Percentiles rank a stretch among this genome's conserved stretches.
These are phyloP conservation scores for Ennomos erosarius DNA, from an alignment of 2,888 invertebrate species.

Conservation along the genomic window DNA sequence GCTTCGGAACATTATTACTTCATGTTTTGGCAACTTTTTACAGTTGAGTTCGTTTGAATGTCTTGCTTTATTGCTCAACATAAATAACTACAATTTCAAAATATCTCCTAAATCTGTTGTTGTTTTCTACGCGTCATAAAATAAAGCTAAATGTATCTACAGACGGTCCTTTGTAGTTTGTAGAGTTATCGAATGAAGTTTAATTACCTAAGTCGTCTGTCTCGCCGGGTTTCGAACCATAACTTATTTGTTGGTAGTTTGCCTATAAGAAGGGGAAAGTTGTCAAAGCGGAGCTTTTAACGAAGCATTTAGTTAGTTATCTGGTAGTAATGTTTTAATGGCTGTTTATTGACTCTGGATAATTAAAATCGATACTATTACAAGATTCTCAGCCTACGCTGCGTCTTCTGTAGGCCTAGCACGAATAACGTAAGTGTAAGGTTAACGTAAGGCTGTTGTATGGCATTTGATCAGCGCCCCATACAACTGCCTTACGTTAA, in stretches of 20 bases:
- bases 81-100: constrained; percentile 25
- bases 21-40: constrained; percentile 5
- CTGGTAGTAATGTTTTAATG: constrained; percentile 8
- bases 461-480: too few relatives aligned
- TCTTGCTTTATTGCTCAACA: constrained; percentile 24
- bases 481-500: too few relatives aligned
- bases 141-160: constrained; percentile 21
- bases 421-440: too few relatives aligned
- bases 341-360: too few relatives aligned
- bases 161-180: constrained; percentile 19
- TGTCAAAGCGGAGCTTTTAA: constrained; percentile 27
- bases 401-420: too few relatives aligned
- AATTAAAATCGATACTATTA: too few relatives aligned
- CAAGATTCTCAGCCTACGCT: too few relatives aligned
- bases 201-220: constrained; percentile 40
- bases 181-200: constrained; percentile 36
- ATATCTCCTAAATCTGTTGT: constrained; percentile 25
- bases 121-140: constrained; percentile 23
- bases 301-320: constrained; percentile 16
- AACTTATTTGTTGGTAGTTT: constrained; percentile 39
- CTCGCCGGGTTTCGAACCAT: constrained; percentile 30
- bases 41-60: constrained; percentile 13
- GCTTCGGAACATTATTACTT: neutral
- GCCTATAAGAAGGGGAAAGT: constrained; percentile 21
- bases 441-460: too few relatives aligned